Evolutionary conservation across 2,888 invertebrate species (phyloP), one percentile per base, ranked within the genome.

Genomic region (Scaptomyza reducta): DNA sequence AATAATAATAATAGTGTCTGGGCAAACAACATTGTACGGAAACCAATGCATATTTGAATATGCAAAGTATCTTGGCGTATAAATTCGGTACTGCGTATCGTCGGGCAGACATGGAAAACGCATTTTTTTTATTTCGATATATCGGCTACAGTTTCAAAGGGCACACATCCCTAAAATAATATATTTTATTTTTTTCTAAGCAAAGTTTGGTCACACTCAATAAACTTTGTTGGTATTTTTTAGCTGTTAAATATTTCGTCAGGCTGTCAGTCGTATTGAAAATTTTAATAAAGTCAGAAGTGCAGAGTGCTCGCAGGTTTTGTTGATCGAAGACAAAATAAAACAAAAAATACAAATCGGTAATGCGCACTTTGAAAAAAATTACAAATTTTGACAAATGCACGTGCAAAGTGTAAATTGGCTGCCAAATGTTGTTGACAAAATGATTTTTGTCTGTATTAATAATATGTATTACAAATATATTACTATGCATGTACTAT

Each of bases 281-380:
- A 75, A 72, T 65, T 72, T 51, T 65, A 49, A 55, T 62, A 58
- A 53, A 75, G 59, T 61, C 6, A 18, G 1, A 58, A 35, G 68
- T 60, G 42, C 9, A 1, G 29, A 38, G 38, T 40, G 50, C 7
- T 45, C 45, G 49, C 14, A 3, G 50, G 45, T 57, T 18, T 58
- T 47, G 29, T 58, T 49, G 27, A n/a, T 66, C 51, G 59, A 55
- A 63, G 68, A 27, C 62, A 58, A 58, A 65, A 65, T 58, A 60
- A 67, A 65, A 65, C 59, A 75, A 75, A 75, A 75, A 59, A 73
- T 54, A 54, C 55, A 72, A 72, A 72, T 65, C 69, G 75, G 75
- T 75, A 75, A 75, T 69, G 49, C 60, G 51, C 51, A 65, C 59
- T 47, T 56, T 7, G 45, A 51, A 49, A 18, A 40, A 42, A 40